A percentile compares a stretch with the other conserved stretches of the same genome.
Conservation (phyloP, 2,888 invertebrate genomes). For the Linyphia triangularis region DNA sequence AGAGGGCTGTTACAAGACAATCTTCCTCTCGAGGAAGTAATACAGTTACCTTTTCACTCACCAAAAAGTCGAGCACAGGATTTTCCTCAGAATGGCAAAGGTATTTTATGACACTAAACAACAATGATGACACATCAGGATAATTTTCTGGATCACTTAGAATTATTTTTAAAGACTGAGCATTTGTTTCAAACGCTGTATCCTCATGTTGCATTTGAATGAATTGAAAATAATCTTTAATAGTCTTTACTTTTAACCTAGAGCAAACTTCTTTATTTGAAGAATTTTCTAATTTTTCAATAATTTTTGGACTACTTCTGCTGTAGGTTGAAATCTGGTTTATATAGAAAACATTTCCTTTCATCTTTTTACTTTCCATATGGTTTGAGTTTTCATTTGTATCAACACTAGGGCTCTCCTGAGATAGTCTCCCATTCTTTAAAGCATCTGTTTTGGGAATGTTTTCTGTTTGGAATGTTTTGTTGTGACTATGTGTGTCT, state of each 20-base stretch:
- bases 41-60: neutral
- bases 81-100: neutral
- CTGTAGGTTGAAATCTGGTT: neutral
- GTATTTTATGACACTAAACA: slow-evolving; percentile 1
- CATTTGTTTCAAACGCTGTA: neutral
- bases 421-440: neutral
- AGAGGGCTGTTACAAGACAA: slow-evolving; percentile 8
- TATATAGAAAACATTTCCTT: neutral
- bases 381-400: neutral
- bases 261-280: neutral
- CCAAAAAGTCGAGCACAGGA: neutral
- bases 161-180: neutral
- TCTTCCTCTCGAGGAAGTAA: neutral
- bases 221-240: neutral
- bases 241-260: neutral
- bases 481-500: neutral
- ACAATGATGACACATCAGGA: neutral
- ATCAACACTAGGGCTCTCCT: no score
- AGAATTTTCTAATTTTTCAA: neutral
- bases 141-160: neutral
- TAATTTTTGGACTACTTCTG: neutral
- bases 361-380: neutral
- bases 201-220: neutral
- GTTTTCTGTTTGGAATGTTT: neutral
- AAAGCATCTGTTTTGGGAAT: neutral